Conservation (phyloP, 2,113 vertebrate species). For the Scalopus aquaticus region DNA sequence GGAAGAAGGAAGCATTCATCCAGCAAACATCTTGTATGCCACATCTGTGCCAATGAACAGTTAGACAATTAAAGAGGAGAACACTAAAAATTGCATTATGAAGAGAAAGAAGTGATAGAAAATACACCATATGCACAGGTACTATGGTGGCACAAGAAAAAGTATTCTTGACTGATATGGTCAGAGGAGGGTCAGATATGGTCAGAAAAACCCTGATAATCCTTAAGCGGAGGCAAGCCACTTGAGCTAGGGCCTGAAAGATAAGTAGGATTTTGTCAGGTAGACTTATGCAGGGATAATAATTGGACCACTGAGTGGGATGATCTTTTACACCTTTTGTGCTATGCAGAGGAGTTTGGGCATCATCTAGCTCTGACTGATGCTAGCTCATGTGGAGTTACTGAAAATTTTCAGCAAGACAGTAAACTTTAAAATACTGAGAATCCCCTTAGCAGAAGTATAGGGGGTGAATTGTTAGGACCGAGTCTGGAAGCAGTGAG, state of each 20-base stretch:
- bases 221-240: neutral
- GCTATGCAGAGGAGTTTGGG: neutral
- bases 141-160: neutral
- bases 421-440: neutral
- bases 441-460: neutral
- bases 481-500: neutral
- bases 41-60: neutral
- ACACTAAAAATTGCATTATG: neutral
- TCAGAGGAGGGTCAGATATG: neutral
- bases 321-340: neutral
- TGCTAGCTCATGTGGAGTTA: neutral
- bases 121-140: neutral
- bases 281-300: neutral
- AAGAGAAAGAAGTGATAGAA: neutral
- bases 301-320: neutral
- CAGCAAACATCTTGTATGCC: neutral
- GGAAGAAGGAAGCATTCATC: neutral
- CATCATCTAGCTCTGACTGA: neutral
- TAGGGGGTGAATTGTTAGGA: neutral
- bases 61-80: neutral
- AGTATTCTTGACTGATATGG: neutral
- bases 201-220: too few species aligned
- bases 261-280: neutral
- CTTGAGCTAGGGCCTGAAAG: neutral
- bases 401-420: neutral